Conservation (phyloP, 2,888 invertebrate species). For the Aphrophora alni region DNA sequence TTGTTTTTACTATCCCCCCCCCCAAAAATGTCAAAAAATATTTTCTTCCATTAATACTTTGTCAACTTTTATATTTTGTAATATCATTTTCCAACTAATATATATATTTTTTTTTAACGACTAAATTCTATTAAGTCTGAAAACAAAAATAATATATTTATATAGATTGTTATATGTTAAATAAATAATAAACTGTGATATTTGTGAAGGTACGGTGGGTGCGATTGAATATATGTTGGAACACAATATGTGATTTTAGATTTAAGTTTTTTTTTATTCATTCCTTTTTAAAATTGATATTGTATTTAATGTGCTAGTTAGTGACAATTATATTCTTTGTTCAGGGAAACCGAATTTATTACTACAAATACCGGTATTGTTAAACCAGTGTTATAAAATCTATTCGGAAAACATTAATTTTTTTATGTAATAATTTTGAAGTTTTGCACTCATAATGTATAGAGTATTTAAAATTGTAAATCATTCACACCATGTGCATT, state of each 20-base stretch:
- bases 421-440: not conserved
- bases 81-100: too few species aligned
- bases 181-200: not conserved
- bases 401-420: not conserved
- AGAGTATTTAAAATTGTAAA: too few species aligned
- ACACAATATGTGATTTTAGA: not conserved
- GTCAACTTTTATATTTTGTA: too few species aligned
- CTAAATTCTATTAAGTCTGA: not conserved
- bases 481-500: not conserved
- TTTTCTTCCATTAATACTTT: too few species aligned
- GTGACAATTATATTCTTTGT: not conserved
- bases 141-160: not conserved
- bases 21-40: too few species aligned
- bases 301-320: not conserved
- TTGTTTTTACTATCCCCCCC: too few species aligned
- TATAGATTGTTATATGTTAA: not conserved
- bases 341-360: constrained; percentile 9
- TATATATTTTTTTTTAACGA: too few species aligned
- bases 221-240: not conserved
- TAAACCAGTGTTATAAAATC: constrained; percentile 2
- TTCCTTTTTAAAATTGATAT: not conserved
- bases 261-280: not conserved
- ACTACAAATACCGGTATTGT: not conserved
- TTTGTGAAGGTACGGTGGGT: not conserved
- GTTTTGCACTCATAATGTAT: not conserved